A percentile compares a stretch with the other conserved stretches of the same genome.
These are phyloP conservation scores for Ephydatia muelleri DNA, from an alignment of 37 sponge, comb jelly and placozoan species.

Conservation along the genomic window DNA sequence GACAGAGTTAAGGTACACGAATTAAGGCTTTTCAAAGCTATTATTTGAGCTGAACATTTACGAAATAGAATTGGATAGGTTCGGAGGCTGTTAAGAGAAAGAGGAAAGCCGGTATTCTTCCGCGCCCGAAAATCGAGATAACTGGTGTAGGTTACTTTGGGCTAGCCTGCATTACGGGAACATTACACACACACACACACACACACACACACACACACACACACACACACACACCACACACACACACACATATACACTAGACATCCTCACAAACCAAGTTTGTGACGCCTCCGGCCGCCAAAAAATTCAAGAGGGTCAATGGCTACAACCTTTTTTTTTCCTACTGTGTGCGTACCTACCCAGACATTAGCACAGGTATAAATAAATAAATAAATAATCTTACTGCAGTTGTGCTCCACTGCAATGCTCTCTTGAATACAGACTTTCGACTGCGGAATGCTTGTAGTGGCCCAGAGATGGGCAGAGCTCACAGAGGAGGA, in stretches of 20 bases:
- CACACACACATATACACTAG: conserved; percentile 7
- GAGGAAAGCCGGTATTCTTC: conserved; percentile 82
- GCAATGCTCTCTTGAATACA: background rate
- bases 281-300: conserved; percentile 47
- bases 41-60: too few relatives aligned
- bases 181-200: background rate
- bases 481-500: conserved; percentile 62
- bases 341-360: conserved; percentile 49
- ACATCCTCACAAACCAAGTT: conserved; percentile 32
- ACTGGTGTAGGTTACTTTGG: conserved; percentile 36
- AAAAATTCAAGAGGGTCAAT: conserved; percentile 68
- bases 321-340: conserved; percentile 87
- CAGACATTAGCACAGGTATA: conserved; percentile 64
- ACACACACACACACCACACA: conserved; percentile 10
- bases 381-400: background rate
- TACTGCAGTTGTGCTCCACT: too few relatives aligned
- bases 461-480: conserved; percentile 70
- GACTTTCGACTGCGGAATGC: conserved; percentile 73
- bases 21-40: too few relatives aligned
- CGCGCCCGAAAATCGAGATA: conserved; percentile 79
- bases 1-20: conserved; percentile 84
- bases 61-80: conserved; percentile 94
- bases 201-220: background rate
- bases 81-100: conserved; percentile 90
- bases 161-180: background rate